Evolutionary conservation across 2,113 vertebrate genomes (phyloP), one percentile per base, ranked within the genome.

Genomic region (Fulica atra): DNA sequence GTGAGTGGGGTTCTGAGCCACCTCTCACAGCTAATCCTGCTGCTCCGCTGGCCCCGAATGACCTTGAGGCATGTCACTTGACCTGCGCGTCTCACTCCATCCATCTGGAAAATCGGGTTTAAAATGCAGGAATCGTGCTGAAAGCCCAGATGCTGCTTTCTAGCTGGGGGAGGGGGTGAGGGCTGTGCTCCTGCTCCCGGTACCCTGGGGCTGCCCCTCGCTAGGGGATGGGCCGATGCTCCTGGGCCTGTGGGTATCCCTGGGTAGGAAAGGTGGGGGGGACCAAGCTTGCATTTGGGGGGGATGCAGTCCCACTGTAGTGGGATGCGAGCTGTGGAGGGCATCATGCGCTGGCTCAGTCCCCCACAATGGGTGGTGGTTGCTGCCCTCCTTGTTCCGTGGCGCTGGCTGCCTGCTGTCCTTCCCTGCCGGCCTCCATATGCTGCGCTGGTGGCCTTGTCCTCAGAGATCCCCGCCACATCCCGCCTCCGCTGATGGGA

Each of bases 51-150:
- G 93, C 92, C 90, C 61, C 13, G 26, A 0, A 1, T 86, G 94
- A 95, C 96, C 96, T 97, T 95, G 95, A 96, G 89, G 95, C 88
- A 42, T 5, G 66, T 79, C 83, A 70, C 92, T 97, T 86, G 93
- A 94, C 95, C 95, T 88, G 81, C 19, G 38, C 56, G 7, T 44
- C 23, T 38, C 83, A 71, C 53, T 93, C 78, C 91, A 91, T 96
- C 95, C 94, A 92, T 92, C 93, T 94, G 93, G 95, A 97, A 96
- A 96, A 92, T 86, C 33, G 36, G 86, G 88, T 90, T 97, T 94
- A 92, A 92, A 96, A 92, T 2, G 40, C 88, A 86, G 95, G 91
- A 87, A 87, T 86, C 25, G 10, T 0, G 6, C 82, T 92, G 71
- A 68, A 81, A 94, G 86, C 78, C 89, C 89, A 92, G 96, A 93